phyloP scores from a whole-genome alignment of 1,140 invertebrate genomes.

The Ooceraea biroi region DNA sequence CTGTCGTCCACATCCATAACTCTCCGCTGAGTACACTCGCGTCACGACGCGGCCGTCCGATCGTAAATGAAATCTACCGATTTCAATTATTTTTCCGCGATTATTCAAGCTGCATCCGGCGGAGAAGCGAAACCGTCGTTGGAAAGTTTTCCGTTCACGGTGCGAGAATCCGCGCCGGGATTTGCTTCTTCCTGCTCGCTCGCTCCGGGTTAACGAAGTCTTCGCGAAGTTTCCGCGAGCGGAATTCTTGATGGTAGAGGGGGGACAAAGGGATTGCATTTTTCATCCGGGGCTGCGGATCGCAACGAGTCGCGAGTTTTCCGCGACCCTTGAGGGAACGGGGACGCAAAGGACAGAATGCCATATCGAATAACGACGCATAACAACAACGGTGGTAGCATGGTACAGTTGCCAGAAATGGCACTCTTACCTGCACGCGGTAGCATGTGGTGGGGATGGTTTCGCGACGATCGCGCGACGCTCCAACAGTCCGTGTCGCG shows the following conservation, averaged over 20 bases:
- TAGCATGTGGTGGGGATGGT: too few species aligned
- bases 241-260: constrained; percentile 52
- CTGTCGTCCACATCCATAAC: constrained; percentile 21
- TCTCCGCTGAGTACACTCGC: constrained; percentile 19
- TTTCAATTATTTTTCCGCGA: constrained; percentile 73
- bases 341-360: neutral
- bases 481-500: too few species aligned
- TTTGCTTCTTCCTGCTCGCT: constrained; percentile 30
- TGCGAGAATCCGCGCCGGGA: constrained; percentile 41
- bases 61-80: constrained; percentile 68
- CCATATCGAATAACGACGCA: constrained; percentile 2
- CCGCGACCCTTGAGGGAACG: too few species aligned
- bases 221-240: constrained; percentile 46
- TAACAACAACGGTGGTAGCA: neutral
- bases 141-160: constrained; percentile 57
- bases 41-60: neutral
- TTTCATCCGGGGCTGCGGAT: constrained; percentile 68
- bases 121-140: neutral
- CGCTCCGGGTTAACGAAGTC: constrained; percentile 66
- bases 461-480: too few species aligned
- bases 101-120: constrained; percentile 58
- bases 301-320: constrained; percentile 22
- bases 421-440: too few species aligned
- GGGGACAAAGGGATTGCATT: constrained; percentile 54
- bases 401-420: too few species aligned